A percentile compares a stretch with the other conserved stretches of the same genome.
phyloP scores from a whole-genome alignment of 1,140 invertebrate genomes.

The Eurosta solidaginis region DNA sequence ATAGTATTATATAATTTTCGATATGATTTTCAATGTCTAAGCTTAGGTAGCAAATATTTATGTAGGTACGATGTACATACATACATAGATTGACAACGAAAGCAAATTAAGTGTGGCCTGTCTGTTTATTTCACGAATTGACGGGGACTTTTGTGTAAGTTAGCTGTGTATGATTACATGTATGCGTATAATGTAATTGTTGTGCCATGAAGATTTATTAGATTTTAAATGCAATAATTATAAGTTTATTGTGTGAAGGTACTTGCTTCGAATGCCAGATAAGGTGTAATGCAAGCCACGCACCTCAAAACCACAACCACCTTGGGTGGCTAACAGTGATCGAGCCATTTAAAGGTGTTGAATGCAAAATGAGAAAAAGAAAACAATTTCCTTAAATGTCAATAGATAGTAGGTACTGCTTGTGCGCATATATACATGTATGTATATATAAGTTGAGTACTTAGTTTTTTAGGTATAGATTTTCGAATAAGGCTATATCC shows the following conservation, averaged over 20 bases:
- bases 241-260: slow-evolving; percentile 44
- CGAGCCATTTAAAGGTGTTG: slow-evolving; percentile 5
- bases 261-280: slow-evolving; percentile 45
- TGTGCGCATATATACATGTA: not conserved
- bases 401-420: no score
- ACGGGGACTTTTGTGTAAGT: no score
- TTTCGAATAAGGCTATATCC: no score
- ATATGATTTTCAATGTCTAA: not conserved
- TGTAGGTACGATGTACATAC: not conserved
- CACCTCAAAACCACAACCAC: not conserved
- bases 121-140: no score
- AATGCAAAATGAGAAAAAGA: not conserved
- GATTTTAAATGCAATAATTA: slow-evolving; percentile 59
- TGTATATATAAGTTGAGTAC: not conserved
- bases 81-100: no score
- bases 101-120: no score
- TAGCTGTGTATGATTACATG: no score
- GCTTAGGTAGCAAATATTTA: not conserved
- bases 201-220: slow-evolving; percentile 55
- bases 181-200: no score
- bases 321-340: slow-evolving; percentile 5
- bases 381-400: not conserved
- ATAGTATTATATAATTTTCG: not conserved
- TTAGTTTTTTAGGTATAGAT: no score
- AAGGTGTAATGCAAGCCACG: slow-evolving; percentile 29